A percentile compares a stretch with the other conserved stretches of the same genome.
phyloP scores from a whole-genome alignment of 2,113 vertebrate genomes.

The Gyps fulvus region DNA sequence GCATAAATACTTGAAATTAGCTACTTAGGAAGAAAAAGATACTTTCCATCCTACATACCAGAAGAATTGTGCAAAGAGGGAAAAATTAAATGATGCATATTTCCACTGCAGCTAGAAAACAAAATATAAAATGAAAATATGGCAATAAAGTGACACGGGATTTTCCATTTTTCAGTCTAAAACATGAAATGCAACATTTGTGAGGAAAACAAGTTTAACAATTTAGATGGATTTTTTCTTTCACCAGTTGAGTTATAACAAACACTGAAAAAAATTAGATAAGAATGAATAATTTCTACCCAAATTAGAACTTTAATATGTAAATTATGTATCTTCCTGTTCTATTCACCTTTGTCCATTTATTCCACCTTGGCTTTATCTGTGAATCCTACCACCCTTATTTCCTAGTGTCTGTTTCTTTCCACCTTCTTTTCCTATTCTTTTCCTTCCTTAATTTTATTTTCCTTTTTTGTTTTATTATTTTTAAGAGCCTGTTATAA shows the following conservation, averaged over 20 bases:
- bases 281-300: not conserved
- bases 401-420: not conserved
- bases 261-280: not conserved
- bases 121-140: not conserved
- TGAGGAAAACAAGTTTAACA: not conserved
- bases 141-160: rapidly evolving
- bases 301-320: not conserved
- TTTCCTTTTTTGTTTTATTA: not conserved
- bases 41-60: not conserved
- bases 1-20: not conserved
- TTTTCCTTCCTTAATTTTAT: not conserved
- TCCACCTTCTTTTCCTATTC: not conserved
- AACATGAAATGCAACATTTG: not conserved
- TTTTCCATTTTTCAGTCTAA: not conserved
- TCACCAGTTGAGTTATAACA: not conserved
- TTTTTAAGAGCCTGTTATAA: not conserved
- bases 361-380: not conserved
- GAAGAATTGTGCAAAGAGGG: not conserved
- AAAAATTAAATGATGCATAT: not conserved
- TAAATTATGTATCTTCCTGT: not conserved
- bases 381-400: not conserved
- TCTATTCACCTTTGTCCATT: not conserved
- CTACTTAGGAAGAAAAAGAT: not conserved
- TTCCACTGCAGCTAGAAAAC: not conserved
- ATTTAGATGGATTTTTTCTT: not conserved